A percentile compares a stretch with the other conserved stretches of the same genome.
These are phyloP conservation scores for Malacoraja senta DNA, from an alignment of 2,797 vertebrate genomes.

Conservation along the genomic window DNA sequence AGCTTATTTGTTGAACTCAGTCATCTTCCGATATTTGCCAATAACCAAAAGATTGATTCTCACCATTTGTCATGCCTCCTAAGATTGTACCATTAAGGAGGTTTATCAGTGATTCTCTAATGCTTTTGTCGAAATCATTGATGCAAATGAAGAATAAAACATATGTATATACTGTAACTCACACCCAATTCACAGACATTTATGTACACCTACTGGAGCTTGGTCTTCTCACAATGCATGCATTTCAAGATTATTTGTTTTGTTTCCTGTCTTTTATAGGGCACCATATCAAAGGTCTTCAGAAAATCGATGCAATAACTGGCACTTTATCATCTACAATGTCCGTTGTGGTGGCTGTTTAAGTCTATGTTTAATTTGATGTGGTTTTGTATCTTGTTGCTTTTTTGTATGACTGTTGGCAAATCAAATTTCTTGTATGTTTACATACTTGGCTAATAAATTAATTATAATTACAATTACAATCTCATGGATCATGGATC, in stretches of 20 bases:
- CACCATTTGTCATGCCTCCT: neutral
- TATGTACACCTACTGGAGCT: neutral
- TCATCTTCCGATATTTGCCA: neutral
- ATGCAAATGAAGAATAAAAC: neutral
- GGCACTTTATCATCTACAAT: too few species aligned
- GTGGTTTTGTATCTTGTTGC: too few species aligned
- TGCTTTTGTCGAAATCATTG: neutral
- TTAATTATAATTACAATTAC: too few species aligned
- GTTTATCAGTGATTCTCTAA: neutral
- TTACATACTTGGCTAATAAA: too few species aligned
- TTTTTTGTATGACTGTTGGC: too few species aligned
- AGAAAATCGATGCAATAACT: too few species aligned
- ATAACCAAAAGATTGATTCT: neutral
- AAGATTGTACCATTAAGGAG: neutral
- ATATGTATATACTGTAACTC: neutral
- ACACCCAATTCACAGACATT: neutral
- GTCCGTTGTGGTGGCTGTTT: too few species aligned
- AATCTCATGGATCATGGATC: too few species aligned
- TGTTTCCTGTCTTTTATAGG: too few species aligned
- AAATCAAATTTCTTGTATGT: too few species aligned
- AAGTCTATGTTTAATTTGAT: too few species aligned
- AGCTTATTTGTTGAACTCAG: neutral
- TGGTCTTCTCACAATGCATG: neutral
- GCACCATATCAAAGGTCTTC: too few species aligned
- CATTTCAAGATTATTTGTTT: neutral